Conservation (phyloP, 2,888 invertebrate species). For the Drosophila histrio region DNA sequence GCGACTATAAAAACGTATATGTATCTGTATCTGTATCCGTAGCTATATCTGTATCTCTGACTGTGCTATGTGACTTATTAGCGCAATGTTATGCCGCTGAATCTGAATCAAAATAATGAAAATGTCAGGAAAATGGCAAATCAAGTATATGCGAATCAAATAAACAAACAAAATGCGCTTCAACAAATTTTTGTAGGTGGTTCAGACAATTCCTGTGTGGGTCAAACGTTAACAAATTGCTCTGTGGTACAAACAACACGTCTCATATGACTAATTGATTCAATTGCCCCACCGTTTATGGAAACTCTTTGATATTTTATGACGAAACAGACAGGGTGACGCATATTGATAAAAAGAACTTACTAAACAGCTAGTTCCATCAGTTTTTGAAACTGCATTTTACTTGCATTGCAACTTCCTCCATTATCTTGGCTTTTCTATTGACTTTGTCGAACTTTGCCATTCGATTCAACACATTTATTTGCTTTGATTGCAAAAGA, state of each 20-base stretch:
- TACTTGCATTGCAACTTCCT: background rate
- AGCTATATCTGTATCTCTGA: constrained; percentile 16
- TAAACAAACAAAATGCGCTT: constrained; percentile 26
- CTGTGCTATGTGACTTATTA: constrained; percentile 46
- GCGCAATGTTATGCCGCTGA: constrained; percentile 27
- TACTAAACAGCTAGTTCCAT: background rate
- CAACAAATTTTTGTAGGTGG: constrained; percentile 13
- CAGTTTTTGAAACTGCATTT: background rate
- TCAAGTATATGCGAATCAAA: constrained; percentile 11
- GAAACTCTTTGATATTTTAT: constrained; percentile 10
- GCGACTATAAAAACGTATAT: constrained; percentile 26
- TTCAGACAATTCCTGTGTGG: background rate
- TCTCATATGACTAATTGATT: constrained; percentile 47
- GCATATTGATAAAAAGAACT: constrained; percentile 1
- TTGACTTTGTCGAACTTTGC: background rate
- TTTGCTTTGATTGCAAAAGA: constrained; percentile 24
- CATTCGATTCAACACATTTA: constrained; percentile 1
- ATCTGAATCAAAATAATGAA: constrained; percentile 48
- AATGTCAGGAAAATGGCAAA: constrained; percentile 38
- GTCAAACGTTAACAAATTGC: constrained; percentile 43
- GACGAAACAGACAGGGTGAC: background rate
- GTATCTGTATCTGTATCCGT: constrained; percentile 4
- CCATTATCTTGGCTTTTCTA: background rate
- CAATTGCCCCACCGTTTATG: background rate
- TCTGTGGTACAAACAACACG: background rate